phyloP scores from a whole-genome alignment of 2,113 vertebrate genomes.

The Poeciliopsis occidentalis region DNA sequence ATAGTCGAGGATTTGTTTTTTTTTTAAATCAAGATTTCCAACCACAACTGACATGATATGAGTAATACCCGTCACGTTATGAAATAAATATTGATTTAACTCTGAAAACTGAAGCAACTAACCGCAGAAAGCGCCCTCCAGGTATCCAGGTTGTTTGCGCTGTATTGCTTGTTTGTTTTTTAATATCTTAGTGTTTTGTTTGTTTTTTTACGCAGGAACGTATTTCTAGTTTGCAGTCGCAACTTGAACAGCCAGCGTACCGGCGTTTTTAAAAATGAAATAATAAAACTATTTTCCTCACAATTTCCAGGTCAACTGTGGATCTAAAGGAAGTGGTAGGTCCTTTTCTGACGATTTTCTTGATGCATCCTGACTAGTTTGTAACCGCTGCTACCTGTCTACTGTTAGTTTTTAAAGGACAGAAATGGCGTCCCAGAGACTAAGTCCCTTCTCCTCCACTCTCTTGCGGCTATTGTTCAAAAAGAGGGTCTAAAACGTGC shows the following conservation, averaged over 20 bases:
- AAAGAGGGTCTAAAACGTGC: conserved; percentile 77
- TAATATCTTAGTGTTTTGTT: too few species aligned
- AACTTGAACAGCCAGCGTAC: conserved; percentile 67
- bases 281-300: conserved; percentile 52
- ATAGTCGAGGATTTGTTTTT: not conserved
- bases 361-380: conserved; percentile 34
- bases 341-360: conserved; percentile 49
- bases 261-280: conserved; percentile 72
- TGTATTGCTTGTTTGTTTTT: not conserved
- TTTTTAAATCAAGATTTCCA: conserved; percentile 11
- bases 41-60: conserved; percentile 15
- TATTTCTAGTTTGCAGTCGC: conserved; percentile 26
- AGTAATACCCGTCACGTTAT: conserved; percentile 18
- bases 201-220: not conserved
- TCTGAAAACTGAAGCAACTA: conserved; percentile 24
- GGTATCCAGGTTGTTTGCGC: not conserved
- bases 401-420: conserved; percentile 82
- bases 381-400: conserved; percentile 42
- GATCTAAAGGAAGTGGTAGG: conserved; percentile 93
- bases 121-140: conserved; percentile 11
- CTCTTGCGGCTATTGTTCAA: conserved; percentile 98
- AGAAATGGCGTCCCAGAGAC: conserved; percentile 99
- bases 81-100: conserved; percentile 10
- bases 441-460: conserved; percentile 97
- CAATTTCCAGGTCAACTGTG: conserved; percentile 87